A percentile compares a stretch with the other conserved stretches of the same genome.
These are phyloP conservation scores for Drosophila kanapiae DNA, from an alignment of 1,140 invertebrate genomes.

Conservation along the genomic window DNA sequence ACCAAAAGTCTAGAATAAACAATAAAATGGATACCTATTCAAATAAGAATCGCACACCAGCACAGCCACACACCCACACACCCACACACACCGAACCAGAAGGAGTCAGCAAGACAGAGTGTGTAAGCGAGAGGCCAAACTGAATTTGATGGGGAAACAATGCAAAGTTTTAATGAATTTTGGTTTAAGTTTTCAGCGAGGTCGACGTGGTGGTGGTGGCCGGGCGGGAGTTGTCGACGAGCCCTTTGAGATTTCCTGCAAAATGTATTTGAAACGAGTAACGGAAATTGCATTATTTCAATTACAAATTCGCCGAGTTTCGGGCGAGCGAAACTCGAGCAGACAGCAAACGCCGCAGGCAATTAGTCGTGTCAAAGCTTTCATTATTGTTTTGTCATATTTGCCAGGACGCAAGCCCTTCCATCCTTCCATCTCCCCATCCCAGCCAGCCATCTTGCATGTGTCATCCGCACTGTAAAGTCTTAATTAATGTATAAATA, in stretches of 20 bases:
- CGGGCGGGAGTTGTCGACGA: conserved; percentile 31
- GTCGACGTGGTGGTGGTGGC: conserved; percentile 11
- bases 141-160: conserved; percentile 62
- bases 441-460: conserved; percentile 15
- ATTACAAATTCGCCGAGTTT: conserved; percentile 74
- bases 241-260: conserved; percentile 79
- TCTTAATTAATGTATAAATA: conserved; percentile 83
- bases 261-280: conserved; percentile 83
- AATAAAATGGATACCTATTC: conserved; percentile 84
- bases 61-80: conserved; percentile 11
- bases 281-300: conserved; percentile 84
- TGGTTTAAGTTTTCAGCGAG: conserved; percentile 80
- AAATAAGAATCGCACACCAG: conserved; percentile 63
- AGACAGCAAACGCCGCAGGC: conserved; percentile 79
- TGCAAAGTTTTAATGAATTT: conserved; percentile 84
- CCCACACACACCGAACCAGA: conserved; percentile 21
- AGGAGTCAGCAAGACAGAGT: conserved; percentile 14
- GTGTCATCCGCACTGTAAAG: conserved; percentile 76
- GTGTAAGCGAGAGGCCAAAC: conserved; percentile 38
- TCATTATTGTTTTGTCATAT: conserved; percentile 84
- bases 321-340: conserved; percentile 60
- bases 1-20: conserved; percentile 82
- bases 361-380: conserved; percentile 84
- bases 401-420: conserved; percentile 47
- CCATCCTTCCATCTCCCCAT: background rate